Conservation (phyloP, 1,140 invertebrate species). For the Anagrus nilaparvatae region DNA sequence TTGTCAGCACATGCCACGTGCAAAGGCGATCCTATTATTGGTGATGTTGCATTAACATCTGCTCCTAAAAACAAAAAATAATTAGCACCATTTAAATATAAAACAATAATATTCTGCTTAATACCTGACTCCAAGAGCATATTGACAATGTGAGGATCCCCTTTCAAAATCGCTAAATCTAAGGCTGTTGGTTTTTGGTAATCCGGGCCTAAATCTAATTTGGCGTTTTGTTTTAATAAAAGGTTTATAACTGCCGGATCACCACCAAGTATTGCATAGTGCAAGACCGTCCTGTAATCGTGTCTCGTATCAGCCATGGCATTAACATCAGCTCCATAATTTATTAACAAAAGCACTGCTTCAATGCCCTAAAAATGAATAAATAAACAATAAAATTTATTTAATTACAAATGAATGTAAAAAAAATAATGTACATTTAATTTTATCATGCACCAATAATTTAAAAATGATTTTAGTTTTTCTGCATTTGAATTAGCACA, state of each 20-base stretch:
- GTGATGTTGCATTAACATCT: slow-evolving; percentile 69
- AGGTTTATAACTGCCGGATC: slow-evolving; percentile 69
- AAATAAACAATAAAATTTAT: background rate
- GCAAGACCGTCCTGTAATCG: slow-evolving; percentile 73
- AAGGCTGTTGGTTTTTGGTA: slow-evolving; percentile 74
- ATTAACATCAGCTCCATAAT: slow-evolving; percentile 72
- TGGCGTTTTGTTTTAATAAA: slow-evolving; percentile 71
- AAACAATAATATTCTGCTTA: slow-evolving; percentile 2
- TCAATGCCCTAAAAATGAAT: slow-evolving; percentile 53
- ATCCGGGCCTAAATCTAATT: slow-evolving; percentile 49
- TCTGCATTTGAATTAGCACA: too few species aligned
- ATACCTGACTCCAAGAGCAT: slow-evolving; percentile 58
- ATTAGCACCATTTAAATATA: background rate
- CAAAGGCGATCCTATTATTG: slow-evolving; percentile 73
- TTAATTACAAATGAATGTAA: too few species aligned
- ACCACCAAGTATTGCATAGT: slow-evolving; percentile 76
- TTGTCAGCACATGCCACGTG: slow-evolving; percentile 80
- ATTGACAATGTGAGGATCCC: slow-evolving; percentile 61
- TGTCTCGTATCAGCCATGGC: slow-evolving; percentile 69
- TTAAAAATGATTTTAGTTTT: too few species aligned
- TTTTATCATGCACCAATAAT: too few species aligned
- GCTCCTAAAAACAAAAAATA: slow-evolving; percentile 49
- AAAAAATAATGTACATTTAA: too few species aligned
- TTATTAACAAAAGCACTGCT: slow-evolving; percentile 64
- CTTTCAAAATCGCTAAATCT: slow-evolving; percentile 74